phyloP scores from a whole-genome alignment of 2,797 vertebrate genomes.

The Lagocephalus sceleratus region DNA sequence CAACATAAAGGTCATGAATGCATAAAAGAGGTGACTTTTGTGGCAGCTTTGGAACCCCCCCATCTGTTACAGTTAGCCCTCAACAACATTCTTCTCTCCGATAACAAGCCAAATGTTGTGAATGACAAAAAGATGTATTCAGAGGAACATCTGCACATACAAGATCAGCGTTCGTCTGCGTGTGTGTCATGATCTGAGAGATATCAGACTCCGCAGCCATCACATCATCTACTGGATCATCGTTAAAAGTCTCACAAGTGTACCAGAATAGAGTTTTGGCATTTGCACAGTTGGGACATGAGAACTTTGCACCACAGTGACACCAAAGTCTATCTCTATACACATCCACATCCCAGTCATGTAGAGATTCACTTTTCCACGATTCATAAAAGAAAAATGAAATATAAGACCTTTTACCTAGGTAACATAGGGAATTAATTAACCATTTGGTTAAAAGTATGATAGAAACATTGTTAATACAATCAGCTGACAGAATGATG shows the following conservation, averaged over 20 bases:
- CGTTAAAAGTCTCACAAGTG: slow-evolving; percentile 54
- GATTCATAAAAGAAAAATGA: slow-evolving; percentile 12
- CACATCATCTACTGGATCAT: slow-evolving; percentile 34
- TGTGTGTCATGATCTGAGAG: slow-evolving; percentile 10
- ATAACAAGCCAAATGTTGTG: slow-evolving; percentile 25
- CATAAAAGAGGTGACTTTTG: no score
- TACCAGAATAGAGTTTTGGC: slow-evolving; percentile 61
- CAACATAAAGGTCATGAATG: slow-evolving; percentile 21
- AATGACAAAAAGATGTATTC: slow-evolving; percentile 9
- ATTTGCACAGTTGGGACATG: no score
- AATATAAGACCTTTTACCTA: no score
- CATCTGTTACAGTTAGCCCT: slow-evolving; percentile 27
- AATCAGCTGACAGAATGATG: slow-evolving; percentile 22
- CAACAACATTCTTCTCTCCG: slow-evolving; percentile 21
- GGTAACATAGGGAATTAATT: neutral
- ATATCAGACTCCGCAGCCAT: slow-evolving; percentile 3
- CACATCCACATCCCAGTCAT: slow-evolving; percentile 52
- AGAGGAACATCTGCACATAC: slow-evolving; percentile 22
- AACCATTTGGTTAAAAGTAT: slow-evolving; percentile 11
- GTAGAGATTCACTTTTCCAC: slow-evolving; percentile 54
- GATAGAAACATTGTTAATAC: slow-evolving; percentile 11
- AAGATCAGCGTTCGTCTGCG: slow-evolving; percentile 10
- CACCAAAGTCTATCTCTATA: slow-evolving; percentile 52
- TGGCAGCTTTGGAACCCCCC: slow-evolving; percentile 35
- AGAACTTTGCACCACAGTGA: no score